phyloP scores from a whole-genome alignment of 2,113 vertebrate genomes.

The Excalfactoria chinensis region DNA sequence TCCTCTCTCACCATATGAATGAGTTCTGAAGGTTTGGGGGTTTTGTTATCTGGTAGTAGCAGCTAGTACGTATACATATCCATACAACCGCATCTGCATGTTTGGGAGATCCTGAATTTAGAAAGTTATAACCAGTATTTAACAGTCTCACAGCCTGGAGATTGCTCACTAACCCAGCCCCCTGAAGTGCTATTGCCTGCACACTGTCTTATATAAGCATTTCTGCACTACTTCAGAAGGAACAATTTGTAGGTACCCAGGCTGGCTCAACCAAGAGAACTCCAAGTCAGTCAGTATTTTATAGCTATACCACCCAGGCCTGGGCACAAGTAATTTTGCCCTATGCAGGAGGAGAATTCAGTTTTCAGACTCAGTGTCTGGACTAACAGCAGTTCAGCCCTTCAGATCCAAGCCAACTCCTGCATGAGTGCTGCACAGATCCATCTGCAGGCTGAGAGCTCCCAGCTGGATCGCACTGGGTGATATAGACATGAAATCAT shows the following conservation, averaged over 20 bases:
- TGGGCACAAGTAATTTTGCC: background rate
- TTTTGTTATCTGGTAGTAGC: background rate
- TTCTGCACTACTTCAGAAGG: background rate
- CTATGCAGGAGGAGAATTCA: background rate
- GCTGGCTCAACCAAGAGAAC: background rate
- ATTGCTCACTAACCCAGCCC: background rate
- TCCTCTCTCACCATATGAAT: background rate
- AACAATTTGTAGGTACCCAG: rapidly evolving
- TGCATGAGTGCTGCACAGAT: background rate
- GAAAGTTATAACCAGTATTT: background rate
- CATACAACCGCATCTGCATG: rapidly evolving
- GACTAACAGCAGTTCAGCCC: background rate
- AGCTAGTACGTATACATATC: background rate
- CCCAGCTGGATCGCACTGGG: background rate
- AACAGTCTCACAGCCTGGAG: background rate
- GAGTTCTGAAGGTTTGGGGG: no score
- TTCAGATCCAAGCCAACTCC: background rate
- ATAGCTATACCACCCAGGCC: background rate
- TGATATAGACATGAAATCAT: background rate
- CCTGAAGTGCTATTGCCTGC: background rate
- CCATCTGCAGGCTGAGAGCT: background rate
- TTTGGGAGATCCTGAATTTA: background rate
- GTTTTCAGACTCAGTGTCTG: background rate
- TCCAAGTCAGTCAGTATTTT: background rate
- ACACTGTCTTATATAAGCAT: rapidly evolving